phyloP scores from a whole-genome alignment of 2,797 vertebrate species.

The Ceyx erithaca region DNA sequence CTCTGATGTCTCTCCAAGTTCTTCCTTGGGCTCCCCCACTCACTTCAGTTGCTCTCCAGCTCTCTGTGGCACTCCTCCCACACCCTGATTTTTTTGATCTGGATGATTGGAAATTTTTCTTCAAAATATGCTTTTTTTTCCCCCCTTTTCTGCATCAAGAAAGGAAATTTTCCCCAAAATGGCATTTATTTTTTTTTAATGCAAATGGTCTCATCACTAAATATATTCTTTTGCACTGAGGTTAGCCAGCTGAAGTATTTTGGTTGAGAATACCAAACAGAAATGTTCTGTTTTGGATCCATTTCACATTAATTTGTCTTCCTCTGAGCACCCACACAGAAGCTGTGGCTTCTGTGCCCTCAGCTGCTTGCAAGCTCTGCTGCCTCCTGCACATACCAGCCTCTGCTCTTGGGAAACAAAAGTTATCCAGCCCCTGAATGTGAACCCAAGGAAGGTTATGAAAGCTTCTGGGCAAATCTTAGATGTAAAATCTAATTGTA shows the following conservation, averaged over 20 bases:
- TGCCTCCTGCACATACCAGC: not conserved
- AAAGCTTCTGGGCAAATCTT: not conserved
- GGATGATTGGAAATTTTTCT: conserved; percentile 33
- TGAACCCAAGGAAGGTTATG: not conserved
- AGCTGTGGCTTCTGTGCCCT: not conserved
- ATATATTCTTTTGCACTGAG: not conserved
- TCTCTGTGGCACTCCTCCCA: conserved; percentile 50
- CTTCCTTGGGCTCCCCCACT: conserved; percentile 25
- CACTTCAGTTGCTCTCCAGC: not conserved
- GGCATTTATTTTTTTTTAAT: not conserved
- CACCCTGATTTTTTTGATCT: conserved; percentile 37
- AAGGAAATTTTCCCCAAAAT: conserved; percentile 19
- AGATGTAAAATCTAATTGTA: not conserved
- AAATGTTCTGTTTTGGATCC: not conserved
- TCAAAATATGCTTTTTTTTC: not conserved
- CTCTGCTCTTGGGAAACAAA: not conserved
- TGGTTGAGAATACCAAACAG: not conserved
- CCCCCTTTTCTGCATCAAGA: not conserved
- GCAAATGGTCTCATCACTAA: conserved; percentile 9
- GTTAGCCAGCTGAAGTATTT: conserved; percentile 26
- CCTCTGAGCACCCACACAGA: not conserved
- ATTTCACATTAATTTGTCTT: not conserved
- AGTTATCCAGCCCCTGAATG: not conserved
- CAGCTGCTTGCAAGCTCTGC: not conserved
- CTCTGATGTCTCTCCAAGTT: conserved; percentile 30